These are phyloP conservation scores for Eugnorisma glareosa DNA, from an alignment of 2,888 invertebrate genomes.

Conservation along the genomic window DNA sequence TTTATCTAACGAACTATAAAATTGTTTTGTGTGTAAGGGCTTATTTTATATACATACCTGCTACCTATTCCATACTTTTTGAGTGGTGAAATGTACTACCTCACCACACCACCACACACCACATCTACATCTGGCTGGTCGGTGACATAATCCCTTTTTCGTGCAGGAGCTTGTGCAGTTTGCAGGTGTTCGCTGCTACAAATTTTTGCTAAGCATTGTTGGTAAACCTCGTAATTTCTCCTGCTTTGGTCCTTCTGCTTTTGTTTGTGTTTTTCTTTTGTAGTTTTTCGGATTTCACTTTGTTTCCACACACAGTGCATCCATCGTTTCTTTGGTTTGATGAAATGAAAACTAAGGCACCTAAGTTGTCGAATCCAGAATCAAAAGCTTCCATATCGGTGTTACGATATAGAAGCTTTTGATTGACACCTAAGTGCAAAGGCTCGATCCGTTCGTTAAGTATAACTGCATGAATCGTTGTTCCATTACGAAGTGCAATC, in stretches of 20 bases:
- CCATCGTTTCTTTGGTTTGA: neutral
- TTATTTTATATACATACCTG: neutral
- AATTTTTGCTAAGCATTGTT: neutral
- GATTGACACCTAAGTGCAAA: neutral
- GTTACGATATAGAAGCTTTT: neutral
- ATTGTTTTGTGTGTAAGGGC: neutral
- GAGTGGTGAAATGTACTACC: neutral
- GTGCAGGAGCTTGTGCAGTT: neutral
- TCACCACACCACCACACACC: neutral
- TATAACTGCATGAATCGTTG: neutral
- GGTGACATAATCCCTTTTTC: neutral
- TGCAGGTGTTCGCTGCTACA: neutral
- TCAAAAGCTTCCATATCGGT: too few relatives aligned
- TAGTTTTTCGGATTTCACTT: neutral
- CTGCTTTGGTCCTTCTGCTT: neutral
- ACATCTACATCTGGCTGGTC: neutral
- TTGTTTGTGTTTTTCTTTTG: neutral
- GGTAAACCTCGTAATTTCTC: neutral
- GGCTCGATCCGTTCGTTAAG: neutral
- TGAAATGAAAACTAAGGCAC: neutral
- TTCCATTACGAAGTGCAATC: slow-evolving; percentile 38
- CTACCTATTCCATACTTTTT: neutral
- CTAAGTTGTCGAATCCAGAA: neutral
- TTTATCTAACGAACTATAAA: slow-evolving; percentile 24
- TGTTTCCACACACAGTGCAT: neutral